Evolutionary conservation across 2,888 invertebrate genomes (phyloP).

Genomic region (Cheilosia variabilis): DNA sequence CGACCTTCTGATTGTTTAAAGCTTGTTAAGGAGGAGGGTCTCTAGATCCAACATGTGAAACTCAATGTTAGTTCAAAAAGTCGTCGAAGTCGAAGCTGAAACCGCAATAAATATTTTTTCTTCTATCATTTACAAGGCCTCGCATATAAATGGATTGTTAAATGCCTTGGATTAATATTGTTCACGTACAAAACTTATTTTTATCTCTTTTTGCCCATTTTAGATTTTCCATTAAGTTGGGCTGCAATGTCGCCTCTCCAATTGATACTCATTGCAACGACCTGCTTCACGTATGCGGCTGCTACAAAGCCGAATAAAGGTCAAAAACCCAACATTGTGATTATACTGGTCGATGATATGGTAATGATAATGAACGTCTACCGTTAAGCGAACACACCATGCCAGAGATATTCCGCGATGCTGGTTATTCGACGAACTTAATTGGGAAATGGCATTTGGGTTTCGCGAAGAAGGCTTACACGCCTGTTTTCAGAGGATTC

Average conservation of each 20-base stretch:
- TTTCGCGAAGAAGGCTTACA: slow-evolving; percentile 86
- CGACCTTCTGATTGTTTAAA: neutral
- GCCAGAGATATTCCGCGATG: slow-evolving; percentile 88
- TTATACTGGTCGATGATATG: slow-evolving; percentile 93
- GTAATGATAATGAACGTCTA: slow-evolving; percentile 85
- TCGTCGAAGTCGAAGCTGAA: too few species aligned
- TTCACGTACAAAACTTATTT: slow-evolving; percentile 26
- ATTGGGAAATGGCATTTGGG: slow-evolving; percentile 97
- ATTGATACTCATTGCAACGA: slow-evolving; percentile 44
- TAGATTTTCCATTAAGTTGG: slow-evolving; percentile 14
- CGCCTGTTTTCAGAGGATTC: slow-evolving; percentile 90
- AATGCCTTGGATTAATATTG: neutral
- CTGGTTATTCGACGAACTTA: slow-evolving; percentile 92
- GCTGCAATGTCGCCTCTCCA: slow-evolving; percentile 46
- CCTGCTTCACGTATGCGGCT: slow-evolving; percentile 23
- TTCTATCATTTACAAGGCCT: too few species aligned
- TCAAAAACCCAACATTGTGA: slow-evolving; percentile 87
- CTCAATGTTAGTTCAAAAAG: too few species aligned
- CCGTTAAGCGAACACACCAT: slow-evolving; percentile 88
- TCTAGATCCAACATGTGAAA: too few species aligned
- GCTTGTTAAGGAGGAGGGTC: too few species aligned
- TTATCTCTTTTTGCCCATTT: slow-evolving; percentile 27
- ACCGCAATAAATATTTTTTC: too few species aligned
- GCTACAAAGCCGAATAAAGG: slow-evolving; percentile 52
- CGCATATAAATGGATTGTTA: too few species aligned